A percentile compares a stretch with the other conserved stretches of the same genome.
These are phyloP conservation scores for Xiphophorus hellerii DNA, from an alignment of 2,113 vertebrate species.

Conservation along the genomic window DNA sequence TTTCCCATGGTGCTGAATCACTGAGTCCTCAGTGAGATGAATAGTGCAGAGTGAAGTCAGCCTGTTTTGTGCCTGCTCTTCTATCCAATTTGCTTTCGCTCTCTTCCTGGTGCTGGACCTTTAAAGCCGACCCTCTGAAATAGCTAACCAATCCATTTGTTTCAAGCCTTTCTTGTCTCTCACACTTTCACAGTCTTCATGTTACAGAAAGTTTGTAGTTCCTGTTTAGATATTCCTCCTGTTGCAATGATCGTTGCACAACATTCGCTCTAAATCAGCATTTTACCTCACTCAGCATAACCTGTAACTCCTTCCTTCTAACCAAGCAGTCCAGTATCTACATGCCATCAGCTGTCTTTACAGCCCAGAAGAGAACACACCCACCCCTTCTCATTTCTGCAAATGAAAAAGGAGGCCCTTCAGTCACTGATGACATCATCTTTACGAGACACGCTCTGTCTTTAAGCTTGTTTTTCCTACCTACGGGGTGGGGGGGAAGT, in stretches of 20 bases:
- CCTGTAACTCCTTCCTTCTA: not conserved
- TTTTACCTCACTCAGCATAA: constrained; percentile 12
- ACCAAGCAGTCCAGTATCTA: constrained; percentile 10
- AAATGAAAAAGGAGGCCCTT: constrained; percentile 50
- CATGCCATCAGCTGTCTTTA: constrained; percentile 9
- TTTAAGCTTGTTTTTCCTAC: not conserved
- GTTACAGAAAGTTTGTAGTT: constrained; percentile 16
- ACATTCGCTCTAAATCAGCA: constrained; percentile 6
- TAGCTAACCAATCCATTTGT: constrained; percentile 35
- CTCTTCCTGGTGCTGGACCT: not conserved
- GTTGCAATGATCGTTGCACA: not conserved
- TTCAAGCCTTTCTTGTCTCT: constrained; percentile 8
- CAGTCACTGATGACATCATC: constrained; percentile 71
- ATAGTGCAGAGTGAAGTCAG: constrained; percentile 18
- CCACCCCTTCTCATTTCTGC: constrained; percentile 28
- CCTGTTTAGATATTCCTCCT: constrained; percentile 14
- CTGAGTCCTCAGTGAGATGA: constrained; percentile 35
- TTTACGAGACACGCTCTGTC: constrained; percentile 61
- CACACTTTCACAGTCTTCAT: constrained; percentile 7
- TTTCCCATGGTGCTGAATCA: constrained; percentile 78
- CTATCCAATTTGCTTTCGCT: constrained; percentile 1
- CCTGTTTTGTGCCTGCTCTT: not conserved
- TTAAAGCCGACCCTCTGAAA: constrained; percentile 15
- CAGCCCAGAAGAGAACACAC: constrained; percentile 36
- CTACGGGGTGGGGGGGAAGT: not conserved